Evolutionary conservation across 2,797 vertebrate species (phyloP), one percentile per base, ranked within the genome.

Genomic region (Acridotheres tristis): DNA sequence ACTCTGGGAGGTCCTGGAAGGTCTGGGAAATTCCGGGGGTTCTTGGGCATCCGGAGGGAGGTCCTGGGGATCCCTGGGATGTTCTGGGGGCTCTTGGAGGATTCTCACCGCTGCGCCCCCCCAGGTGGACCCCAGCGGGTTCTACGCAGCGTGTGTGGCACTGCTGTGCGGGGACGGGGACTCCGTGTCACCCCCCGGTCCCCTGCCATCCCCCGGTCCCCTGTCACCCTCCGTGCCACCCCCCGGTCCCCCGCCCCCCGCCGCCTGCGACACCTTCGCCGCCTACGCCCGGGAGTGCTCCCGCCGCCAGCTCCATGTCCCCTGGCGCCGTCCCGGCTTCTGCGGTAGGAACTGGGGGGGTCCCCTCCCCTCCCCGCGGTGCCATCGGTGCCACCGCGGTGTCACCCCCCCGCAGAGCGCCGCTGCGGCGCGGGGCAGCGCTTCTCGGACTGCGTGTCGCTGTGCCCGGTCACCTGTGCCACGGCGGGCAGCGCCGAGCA

Each of bases 281-380:
- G 98, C 96, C 94, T 99, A 99, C 0, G 97, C 98, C 50, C 98
- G 98, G 17, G 98, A 98, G 75, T 99, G 99, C 55, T 98, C 98
- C 57, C 98, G 98, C 58, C 97, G 94, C 29, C 98, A 96, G 7
- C 29, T 98, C 82, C 48, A 97, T 22, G 7, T 98, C 26, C 66
- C 71, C 53, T 85, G 81, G 81, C 71, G 81, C 61, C 61, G 5
- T 1, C 45, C 43, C 53, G 71, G 69, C 22, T 11, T 85, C 53
- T 85, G 82, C 36, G 82, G 82, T 85, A 66, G 20, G 71, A 36
- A 17, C 2, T 1, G 42, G n/a, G 32, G 26, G 6, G 17, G 48
- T 38, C 38, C 38, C 58, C 51, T 2, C 5, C 42, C 34, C 43
- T 43, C 21, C 36, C 36, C 38, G 36, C 36, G 0, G 45, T 23